Conservation (phyloP, 2,888 invertebrate genomes). For the Allophyes oxyacanthae region DNA sequence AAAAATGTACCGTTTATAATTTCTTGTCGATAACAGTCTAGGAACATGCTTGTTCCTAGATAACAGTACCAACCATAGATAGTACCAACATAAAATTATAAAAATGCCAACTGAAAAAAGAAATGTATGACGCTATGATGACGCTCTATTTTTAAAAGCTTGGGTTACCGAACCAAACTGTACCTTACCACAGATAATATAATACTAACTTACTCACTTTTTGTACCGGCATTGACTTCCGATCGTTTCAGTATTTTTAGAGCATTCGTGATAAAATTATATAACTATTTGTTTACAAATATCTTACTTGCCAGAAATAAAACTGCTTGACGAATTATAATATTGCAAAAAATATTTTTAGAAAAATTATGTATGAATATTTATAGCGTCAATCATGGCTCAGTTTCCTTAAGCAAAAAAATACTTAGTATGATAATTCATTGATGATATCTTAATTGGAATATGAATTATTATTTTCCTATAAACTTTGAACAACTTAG, state of each 20-base stretch:
- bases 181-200: too few species aligned
- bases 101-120: too few species aligned
- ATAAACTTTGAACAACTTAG: too few species aligned
- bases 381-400: too few species aligned
- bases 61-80: too few species aligned
- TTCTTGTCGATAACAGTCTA: background rate
- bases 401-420: too few species aligned
- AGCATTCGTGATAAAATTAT: slow-evolving; percentile 42
- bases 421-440: background rate
- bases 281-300: slow-evolving; percentile 38
- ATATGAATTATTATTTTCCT: background rate
- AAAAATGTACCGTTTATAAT: background rate
- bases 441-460: background rate
- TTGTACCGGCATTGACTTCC: slow-evolving; percentile 31
- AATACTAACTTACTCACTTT: too few species aligned
- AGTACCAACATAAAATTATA: background rate
- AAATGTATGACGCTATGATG: too few species aligned
- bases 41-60: too few species aligned
- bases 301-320: slow-evolving; percentile 21
- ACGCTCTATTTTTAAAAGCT: slow-evolving; percentile 18
- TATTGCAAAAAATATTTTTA: slow-evolving; percentile 34
- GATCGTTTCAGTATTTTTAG: slow-evolving; percentile 38
- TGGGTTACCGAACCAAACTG: too few species aligned
- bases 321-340: slow-evolving; percentile 6
- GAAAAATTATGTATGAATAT: slow-evolving; percentile 5